Evolutionary conservation across 2,113 vertebrate species (phyloP).

Genomic region (Galbula dea): DNA sequence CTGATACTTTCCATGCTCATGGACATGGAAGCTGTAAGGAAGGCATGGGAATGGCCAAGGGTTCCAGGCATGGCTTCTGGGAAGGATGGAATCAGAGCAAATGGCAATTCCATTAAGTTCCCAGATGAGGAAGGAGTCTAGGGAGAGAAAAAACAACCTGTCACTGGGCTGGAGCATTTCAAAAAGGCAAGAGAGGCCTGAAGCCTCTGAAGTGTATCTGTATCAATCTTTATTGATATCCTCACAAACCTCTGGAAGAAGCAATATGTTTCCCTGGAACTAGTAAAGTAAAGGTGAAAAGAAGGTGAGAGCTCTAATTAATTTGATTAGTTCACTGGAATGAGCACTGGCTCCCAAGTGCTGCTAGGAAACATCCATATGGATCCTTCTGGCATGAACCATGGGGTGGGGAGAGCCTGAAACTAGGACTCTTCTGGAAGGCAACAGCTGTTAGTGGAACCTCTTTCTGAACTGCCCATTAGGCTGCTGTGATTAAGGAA

Average conservation of each 20-base stretch:
- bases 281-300: neutral
- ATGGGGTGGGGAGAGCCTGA: neutral
- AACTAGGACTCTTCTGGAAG: neutral
- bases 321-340: neutral
- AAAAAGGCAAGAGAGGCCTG: neutral
- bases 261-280: neutral
- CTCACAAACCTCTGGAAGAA: neutral
- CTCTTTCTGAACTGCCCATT: neutral
- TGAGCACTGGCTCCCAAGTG: neutral
- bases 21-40: neutral
- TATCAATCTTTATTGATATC: neutral
- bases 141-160: neutral
- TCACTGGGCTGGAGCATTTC: neutral
- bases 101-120: constrained; percentile 44
- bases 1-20: neutral
- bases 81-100: constrained; percentile 29
- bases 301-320: constrained; percentile 16
- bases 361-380: neutral
- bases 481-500: neutral
- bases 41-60: neutral
- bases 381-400: neutral
- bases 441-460: neutral
- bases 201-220: neutral
- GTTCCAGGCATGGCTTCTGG: neutral
- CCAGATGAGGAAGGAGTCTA: neutral